A percentile compares a stretch with the other conserved stretches of the same genome.
phyloP scores from a whole-genome alignment of 1,140 invertebrate genomes.

The Philotrypesis tridentata region DNA sequence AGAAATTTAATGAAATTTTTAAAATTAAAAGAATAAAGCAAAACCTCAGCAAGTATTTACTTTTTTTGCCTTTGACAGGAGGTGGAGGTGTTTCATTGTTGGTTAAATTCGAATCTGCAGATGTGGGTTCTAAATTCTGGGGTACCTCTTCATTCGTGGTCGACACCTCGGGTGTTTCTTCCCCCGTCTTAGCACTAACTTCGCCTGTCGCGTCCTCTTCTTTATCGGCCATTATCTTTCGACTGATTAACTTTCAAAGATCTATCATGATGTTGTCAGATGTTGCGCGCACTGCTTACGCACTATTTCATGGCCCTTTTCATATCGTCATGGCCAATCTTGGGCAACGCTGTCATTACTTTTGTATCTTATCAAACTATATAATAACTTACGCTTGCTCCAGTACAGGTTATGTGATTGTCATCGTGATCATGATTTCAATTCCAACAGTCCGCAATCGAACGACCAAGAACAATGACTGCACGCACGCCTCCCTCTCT shows the following conservation, averaged over 20 bases:
- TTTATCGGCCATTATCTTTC: conserved; percentile 51
- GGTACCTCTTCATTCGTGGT: conserved; percentile 55
- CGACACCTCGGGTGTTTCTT: conserved; percentile 49
- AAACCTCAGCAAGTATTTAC: conserved; percentile 36
- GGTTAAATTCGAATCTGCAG: conserved; percentile 35
- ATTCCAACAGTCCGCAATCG: no score
- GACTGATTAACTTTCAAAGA: background rate
- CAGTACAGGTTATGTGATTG: no score
- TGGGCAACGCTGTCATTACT: background rate
- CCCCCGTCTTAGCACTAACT: conserved; percentile 36
- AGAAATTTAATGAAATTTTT: no score
- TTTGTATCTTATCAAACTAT: background rate
- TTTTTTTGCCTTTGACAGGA: conserved; percentile 56
- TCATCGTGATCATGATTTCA: no score
- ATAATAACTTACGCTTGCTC: no score
- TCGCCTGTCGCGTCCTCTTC: conserved; percentile 42
- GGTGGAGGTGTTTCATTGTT: conserved; percentile 48
- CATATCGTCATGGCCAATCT: background rate
- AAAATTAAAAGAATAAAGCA: background rate
- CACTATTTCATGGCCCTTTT: background rate
- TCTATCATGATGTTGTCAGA: conserved; percentile 1
- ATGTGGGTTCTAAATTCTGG: conserved; percentile 51
- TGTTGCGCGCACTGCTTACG: background rate
- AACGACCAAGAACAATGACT: no score
- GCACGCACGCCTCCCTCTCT: no score